Percentiles rank a stretch among this genome's conserved stretches.
These are phyloP conservation scores for Tachina fera DNA, from an alignment of 2,888 invertebrate species.

Conservation along the genomic window DNA sequence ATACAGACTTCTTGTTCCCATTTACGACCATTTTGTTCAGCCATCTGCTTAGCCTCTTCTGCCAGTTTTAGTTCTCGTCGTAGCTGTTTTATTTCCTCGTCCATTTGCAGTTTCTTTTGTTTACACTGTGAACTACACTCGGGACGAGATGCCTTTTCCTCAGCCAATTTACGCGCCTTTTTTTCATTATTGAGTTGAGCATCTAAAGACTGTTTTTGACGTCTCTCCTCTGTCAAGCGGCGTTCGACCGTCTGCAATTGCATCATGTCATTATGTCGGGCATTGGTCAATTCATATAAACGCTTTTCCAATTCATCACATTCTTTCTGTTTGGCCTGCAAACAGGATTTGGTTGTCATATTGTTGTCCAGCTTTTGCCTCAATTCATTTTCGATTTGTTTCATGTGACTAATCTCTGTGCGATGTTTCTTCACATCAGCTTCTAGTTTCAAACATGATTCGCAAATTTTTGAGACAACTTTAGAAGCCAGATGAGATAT, in stretches of 20 bases:
- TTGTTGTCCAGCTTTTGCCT: slow-evolving; percentile 84
- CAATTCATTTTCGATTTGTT: slow-evolving; percentile 83
- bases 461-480: slow-evolving; percentile 82
- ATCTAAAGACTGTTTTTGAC: slow-evolving; percentile 89
- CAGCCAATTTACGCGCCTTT: slow-evolving; percentile 86
- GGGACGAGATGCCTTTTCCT: slow-evolving; percentile 83
- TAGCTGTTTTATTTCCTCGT: slow-evolving; percentile 87
- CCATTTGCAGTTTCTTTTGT: slow-evolving; percentile 87
- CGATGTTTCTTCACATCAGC: slow-evolving; percentile 82
- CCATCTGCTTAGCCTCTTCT: slow-evolving; percentile 86
- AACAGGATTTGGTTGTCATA: slow-evolving; percentile 89
- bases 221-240: slow-evolving; percentile 91
- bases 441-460: slow-evolving; percentile 82
- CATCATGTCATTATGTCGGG: slow-evolving; percentile 91
- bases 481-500: slow-evolving; percentile 82
- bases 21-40: slow-evolving; percentile 82
- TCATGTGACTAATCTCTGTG: slow-evolving; percentile 82
- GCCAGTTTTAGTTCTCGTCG: slow-evolving; percentile 86
- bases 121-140: slow-evolving; percentile 89
- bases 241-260: slow-evolving; percentile 90
- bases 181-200: slow-evolving; percentile 89
- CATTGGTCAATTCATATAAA: slow-evolving; percentile 88
- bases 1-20: slow-evolving; percentile 81
- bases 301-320: slow-evolving; percentile 94
- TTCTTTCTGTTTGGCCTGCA: slow-evolving; percentile 88